These are phyloP conservation scores for Ciconia boyciana DNA, from an alignment of 2,113 vertebrate genomes.

Conservation along the genomic window DNA sequence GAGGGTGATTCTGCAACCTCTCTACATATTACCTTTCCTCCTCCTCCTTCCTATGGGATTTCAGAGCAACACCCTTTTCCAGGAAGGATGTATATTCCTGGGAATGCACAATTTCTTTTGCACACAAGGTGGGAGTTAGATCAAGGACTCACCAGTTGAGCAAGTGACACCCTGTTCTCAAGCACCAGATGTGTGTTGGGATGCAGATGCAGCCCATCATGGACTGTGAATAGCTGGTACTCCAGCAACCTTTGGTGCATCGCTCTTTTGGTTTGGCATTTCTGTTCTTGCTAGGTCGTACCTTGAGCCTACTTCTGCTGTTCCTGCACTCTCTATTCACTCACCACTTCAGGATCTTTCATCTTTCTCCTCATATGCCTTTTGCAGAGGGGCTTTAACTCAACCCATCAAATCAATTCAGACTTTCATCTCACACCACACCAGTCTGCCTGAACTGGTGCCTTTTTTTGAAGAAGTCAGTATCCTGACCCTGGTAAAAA, in stretches of 20 bases:
- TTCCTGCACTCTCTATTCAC: not conserved
- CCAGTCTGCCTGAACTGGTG: not conserved
- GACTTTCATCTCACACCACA: not conserved
- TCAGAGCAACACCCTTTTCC: not conserved
- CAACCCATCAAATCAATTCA: not conserved
- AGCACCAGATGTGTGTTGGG: not conserved
- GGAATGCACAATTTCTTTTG: not conserved
- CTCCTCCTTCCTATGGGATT: not conserved
- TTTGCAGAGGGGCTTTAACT: not conserved
- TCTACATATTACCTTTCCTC: not conserved
- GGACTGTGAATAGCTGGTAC: not conserved
- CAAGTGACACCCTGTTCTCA: not conserved
- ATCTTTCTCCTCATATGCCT: not conserved
- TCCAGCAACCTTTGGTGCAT: not conserved
- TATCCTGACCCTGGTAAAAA: not conserved
- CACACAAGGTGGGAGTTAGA: not conserved
- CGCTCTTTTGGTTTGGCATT: not conserved
- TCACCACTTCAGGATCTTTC: not conserved
- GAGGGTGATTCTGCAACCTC: not conserved
- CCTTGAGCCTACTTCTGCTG: not conserved
- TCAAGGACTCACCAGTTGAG: not conserved
- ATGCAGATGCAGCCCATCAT: fast-evolving
- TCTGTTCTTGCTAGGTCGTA: not conserved
- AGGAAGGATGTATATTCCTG: not conserved
- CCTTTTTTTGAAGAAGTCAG: not conserved